Conservation (phyloP, 64 coral and sea anemone species). For the Stichodactyla helianthus region DNA sequence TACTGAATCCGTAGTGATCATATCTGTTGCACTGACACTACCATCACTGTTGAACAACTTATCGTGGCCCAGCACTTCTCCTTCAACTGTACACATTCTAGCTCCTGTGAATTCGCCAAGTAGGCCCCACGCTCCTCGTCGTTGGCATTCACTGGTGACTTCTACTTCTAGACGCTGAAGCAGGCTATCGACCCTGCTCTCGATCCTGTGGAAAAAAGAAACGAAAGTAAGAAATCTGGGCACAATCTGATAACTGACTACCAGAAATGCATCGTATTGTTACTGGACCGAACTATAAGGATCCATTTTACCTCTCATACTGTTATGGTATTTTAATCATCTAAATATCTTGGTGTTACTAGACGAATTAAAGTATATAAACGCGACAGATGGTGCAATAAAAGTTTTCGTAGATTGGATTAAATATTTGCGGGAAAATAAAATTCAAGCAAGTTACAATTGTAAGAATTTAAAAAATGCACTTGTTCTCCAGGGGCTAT, state of each 20-base stretch:
- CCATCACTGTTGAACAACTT: conserved; percentile 73
- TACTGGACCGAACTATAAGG: no score
- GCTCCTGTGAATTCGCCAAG: conserved; percentile 86
- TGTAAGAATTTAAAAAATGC: neutral
- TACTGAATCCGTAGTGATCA: conserved; percentile 56
- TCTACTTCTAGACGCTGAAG: conserved; percentile 81
- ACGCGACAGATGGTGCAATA: no score
- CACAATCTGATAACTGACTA: no score
- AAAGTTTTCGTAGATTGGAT: no score
- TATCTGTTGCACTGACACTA: conserved; percentile 57
- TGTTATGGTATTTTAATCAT: no score
- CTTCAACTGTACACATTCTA: conserved; percentile 76
- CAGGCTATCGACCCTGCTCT: conserved; percentile 75
- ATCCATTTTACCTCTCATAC: no score
- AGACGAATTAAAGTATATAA: no score
- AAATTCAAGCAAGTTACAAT: neutral
- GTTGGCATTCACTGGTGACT: conserved; percentile 88
- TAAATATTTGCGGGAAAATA: neutral
- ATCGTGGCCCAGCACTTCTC: conserved; percentile 65
- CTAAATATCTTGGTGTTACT: no score
- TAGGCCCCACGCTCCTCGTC: conserved; percentile 84
- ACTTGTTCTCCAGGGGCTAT: no score
- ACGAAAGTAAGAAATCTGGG: neutral
- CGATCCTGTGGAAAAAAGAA: conserved; percentile 39
- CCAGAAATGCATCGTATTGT: no score